Evolutionary conservation across 2,797 vertebrate genomes (phyloP), one percentile per base, ranked within the genome.

Genomic region (Microctenopoma stevenorrisi): DNA sequence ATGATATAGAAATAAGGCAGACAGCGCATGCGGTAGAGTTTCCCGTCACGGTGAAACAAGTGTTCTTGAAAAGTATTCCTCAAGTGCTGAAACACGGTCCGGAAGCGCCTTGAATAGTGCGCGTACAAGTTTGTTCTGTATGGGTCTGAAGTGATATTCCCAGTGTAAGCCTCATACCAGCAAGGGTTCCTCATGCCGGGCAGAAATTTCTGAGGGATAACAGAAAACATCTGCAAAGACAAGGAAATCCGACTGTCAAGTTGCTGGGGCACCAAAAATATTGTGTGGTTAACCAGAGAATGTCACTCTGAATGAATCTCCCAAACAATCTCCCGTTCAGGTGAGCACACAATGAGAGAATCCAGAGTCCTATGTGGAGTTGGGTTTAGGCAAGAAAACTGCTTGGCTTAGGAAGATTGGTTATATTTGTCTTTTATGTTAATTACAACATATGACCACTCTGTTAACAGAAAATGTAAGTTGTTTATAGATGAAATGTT

Each of bases 1-100:
- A 99, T 97, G 92, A 99, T 97, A 81, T 98, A 99, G 90, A 99
- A 99, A 79, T 94, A 95, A 0, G 98, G 98, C 26, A 99, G 94
- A 78, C 97, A 99, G 37, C 97, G 96, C 64, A 99, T 90, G 60
- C 98, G 96, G 78, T 95, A 96, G 66, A 92, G 88, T 40, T 91
- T 94, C 22, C 93, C 94, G 0, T 89, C 89, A 1, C 75, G 91
- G 25, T 92, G 94, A 30, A 95, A 89, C 85, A 99, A 88, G 82
- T 96, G 96, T 82, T 94, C 94, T 83, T 93, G 94, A 86, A 99
- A 98, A 22, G 94, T 94, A 86, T 90, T 95, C 83, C 94, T 94
- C 87, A 99, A 92, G 68, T 94, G 90, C 72, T 98, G 95, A 1
- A 98, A 98, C 47, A 95, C 94, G 15, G 92, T 90, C 47, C 94